These are phyloP conservation scores for Antrozous pallidus DNA, from an alignment of 2,797 vertebrate genomes.

Conservation along the genomic window DNA sequence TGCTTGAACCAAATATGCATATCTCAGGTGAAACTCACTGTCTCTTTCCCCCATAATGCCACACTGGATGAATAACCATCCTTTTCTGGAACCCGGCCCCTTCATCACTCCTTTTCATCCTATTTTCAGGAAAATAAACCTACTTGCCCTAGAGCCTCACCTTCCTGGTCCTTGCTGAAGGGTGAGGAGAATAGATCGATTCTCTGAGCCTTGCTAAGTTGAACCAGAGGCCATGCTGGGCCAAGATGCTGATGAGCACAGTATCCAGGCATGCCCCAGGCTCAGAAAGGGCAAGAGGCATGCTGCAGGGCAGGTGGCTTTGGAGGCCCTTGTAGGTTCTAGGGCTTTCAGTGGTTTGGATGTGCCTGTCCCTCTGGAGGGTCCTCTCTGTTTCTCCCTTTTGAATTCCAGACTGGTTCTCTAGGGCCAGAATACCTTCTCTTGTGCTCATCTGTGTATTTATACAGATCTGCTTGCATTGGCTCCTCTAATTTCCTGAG, in stretches of 20 bases:
- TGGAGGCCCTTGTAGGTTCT: no score
- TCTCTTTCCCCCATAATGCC: background rate
- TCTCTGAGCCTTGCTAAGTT: conserved; percentile 19
- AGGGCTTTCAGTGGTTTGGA: background rate
- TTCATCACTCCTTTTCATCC: background rate
- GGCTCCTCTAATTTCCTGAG: background rate
- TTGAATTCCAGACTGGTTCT: background rate
- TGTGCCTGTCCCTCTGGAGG: background rate
- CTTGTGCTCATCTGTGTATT: conserved; percentile 47
- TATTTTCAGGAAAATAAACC: conserved; percentile 10
- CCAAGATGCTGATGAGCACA: background rate
- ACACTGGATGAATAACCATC: background rate
- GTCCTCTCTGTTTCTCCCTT: background rate
- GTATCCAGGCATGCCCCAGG: background rate
- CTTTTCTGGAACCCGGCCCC: background rate
- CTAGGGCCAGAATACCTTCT: background rate
- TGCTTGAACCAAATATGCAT: background rate
- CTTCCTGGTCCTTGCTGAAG: background rate
- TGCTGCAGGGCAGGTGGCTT: background rate
- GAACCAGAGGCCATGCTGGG: background rate
- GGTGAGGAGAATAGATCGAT: background rate
- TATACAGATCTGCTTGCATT: conserved; percentile 50
- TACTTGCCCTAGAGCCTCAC: background rate
- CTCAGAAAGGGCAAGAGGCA: background rate
- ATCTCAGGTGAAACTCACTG: conserved; percentile 12